Percentiles rank a stretch among this genome's conserved stretches.
phyloP scores from a whole-genome alignment of 2,888 invertebrate species.

The Thymelicus acteon region DNA sequence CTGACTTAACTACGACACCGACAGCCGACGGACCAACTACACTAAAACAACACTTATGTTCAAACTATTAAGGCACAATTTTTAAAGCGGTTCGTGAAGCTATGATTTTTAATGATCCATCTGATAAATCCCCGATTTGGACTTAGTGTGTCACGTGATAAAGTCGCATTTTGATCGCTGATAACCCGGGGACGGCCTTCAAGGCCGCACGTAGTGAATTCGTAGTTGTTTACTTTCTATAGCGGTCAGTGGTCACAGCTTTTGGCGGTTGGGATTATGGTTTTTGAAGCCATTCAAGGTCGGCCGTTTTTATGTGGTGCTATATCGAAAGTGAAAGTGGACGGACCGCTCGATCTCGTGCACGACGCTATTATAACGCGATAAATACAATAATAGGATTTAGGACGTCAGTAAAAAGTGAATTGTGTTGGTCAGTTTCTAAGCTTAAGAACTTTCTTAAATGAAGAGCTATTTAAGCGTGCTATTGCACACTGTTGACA shows the following conservation, averaged over 20 bases:
- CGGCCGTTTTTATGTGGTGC: constrained; percentile 47
- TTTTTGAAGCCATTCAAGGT: constrained; percentile 65
- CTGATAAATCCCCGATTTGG: constrained; percentile 48
- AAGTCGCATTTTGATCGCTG: constrained; percentile 42
- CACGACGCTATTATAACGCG: constrained; percentile 4
- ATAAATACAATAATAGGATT: constrained; percentile 9
- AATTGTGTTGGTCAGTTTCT: not conserved
- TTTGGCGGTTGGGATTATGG: constrained; percentile 45
- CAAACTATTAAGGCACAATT: constrained; percentile 50
- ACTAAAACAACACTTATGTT: constrained; percentile 55
- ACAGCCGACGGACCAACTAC: constrained; percentile 41
- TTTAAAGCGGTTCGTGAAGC: constrained; percentile 43
- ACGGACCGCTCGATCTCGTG: constrained; percentile 4
- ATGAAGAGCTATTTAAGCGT: not conserved
- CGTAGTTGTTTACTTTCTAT: constrained; percentile 77
- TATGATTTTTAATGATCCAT: constrained; percentile 50
- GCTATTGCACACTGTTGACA: not conserved
- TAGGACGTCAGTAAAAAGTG: constrained; percentile 5
- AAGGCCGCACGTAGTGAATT: constrained; percentile 71
- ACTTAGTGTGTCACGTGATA: constrained; percentile 47
- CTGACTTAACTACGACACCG: constrained; percentile 55
- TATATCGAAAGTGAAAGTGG: constrained; percentile 31
- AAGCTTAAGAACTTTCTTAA: constrained; percentile 4
- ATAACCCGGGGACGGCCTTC: constrained; percentile 60
- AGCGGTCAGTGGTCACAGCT: constrained; percentile 74